Conservation (phyloP, 1,140 invertebrate species). For the Papilio aristodemus region DNA sequence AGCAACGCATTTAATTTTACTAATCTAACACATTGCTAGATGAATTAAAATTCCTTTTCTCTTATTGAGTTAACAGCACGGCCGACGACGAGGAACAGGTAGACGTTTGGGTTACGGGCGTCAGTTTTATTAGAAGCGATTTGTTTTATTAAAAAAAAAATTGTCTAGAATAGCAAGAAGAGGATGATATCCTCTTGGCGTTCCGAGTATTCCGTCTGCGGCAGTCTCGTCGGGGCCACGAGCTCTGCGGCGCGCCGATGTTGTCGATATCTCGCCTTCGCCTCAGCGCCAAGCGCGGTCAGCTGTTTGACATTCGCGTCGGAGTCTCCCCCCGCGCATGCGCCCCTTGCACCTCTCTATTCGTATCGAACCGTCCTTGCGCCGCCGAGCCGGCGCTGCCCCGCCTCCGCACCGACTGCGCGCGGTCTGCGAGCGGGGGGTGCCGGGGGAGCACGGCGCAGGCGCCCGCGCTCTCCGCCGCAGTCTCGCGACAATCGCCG, state of each 20-base stretch:
- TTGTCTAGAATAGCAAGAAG: too few species aligned
- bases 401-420: slow-evolving; percentile 26
- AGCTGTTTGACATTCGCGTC: slow-evolving; percentile 71
- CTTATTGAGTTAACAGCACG: too few species aligned
- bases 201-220: not conserved
- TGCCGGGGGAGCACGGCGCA: slow-evolving; percentile 40
- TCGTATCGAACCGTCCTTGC: slow-evolving; percentile 44
- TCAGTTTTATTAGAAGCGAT: too few species aligned
- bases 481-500: slow-evolving; percentile 61
- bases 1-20: too few species aligned
- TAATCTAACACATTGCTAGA: too few species aligned
- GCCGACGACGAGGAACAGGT: not conserved
- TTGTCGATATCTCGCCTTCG: slow-evolving; percentile 12
- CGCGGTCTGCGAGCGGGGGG: slow-evolving; percentile 30
- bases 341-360: slow-evolving; percentile 42
- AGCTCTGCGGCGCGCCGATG: slow-evolving; percentile 20
- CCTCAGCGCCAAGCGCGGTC: slow-evolving; percentile 53
- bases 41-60: too few species aligned
- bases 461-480: slow-evolving; percentile 44
- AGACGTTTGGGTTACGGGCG: too few species aligned
- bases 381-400: slow-evolving; percentile 40
- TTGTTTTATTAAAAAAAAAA: too few species aligned
- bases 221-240: slow-evolving; percentile 24
- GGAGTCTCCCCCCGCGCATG: slow-evolving; percentile 42
- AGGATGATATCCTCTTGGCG: not conserved